Percentiles rank a stretch among this genome's conserved stretches.
Evolutionary conservation across 2,797 vertebrate genomes (phyloP).

Genomic region (Neomorphus geoffroyi): DNA sequence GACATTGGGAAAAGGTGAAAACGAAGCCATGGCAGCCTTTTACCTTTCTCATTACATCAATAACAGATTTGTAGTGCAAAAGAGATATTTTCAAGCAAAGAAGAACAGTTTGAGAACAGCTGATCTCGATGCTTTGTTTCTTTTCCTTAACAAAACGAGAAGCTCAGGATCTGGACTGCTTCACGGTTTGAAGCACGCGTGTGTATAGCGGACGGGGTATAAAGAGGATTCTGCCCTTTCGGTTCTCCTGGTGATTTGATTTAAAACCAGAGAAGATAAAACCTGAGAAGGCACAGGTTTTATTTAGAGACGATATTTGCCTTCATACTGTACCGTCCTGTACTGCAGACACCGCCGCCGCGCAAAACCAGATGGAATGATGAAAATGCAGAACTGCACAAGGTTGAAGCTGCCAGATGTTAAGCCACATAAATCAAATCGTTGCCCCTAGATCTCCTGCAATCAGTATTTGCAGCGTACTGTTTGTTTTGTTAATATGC

Average conservation of each 20-base stretch:
- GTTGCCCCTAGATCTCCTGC: conserved; percentile 40
- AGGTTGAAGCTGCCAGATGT: conserved; percentile 58
- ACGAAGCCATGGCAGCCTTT: neutral
- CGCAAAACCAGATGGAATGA: conserved; percentile 45
- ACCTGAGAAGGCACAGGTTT: conserved; percentile 26
- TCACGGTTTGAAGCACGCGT: neutral
- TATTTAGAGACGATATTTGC: conserved; percentile 39
- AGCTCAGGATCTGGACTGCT: neutral
- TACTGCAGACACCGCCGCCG: conserved; percentile 48
- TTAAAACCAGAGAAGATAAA: conserved; percentile 27
- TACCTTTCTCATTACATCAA: neutral
- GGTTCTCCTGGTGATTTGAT: conserved; percentile 25
- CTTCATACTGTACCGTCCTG: conserved; percentile 10
- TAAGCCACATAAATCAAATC: conserved; percentile 41
- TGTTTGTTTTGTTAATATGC: neutral
- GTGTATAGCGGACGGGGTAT: neutral
- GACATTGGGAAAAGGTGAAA: neutral
- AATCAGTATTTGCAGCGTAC: conserved; percentile 26
- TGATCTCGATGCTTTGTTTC: conserved; percentile 1
- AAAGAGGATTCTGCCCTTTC: neutral
- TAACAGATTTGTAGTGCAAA: neutral
- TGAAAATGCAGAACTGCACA: conserved; percentile 45
- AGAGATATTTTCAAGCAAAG: neutral
- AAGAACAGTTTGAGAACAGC: conserved; percentile 1
- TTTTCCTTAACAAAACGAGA: neutral